These are phyloP conservation scores for Otus sunia DNA, from an alignment of 2,113 vertebrate species.

Conservation along the genomic window DNA sequence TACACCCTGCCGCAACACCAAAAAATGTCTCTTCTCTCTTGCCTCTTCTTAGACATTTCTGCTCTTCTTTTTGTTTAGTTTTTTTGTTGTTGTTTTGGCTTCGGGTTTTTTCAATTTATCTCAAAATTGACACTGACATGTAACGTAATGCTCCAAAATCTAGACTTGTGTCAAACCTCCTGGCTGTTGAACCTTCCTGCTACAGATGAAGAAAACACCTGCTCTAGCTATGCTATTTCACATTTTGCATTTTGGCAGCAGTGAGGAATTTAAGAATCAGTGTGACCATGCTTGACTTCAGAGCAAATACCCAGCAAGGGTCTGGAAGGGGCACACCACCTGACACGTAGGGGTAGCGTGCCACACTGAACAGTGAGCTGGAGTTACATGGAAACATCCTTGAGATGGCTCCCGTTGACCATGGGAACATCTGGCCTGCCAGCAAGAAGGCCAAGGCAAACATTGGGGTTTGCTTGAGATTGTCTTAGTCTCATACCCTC, in stretches of 20 bases:
- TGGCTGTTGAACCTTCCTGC: neutral
- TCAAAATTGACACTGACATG: neutral
- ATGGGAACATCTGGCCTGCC: neutral
- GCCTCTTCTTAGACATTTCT: neutral
- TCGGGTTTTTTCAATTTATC: neutral
- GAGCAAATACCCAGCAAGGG: neutral
- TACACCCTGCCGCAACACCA: neutral
- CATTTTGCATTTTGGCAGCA: neutral
- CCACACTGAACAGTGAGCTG: neutral
- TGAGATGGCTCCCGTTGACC: neutral
- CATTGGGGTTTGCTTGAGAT: neutral
- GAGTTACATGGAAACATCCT: neutral
- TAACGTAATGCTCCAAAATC: neutral
- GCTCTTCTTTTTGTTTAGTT: neutral
- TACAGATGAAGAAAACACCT: neutral
- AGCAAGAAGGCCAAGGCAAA: neutral
- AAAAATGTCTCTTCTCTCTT: neutral
- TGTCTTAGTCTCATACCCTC: neutral
- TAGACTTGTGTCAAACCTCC: neutral
- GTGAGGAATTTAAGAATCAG: neutral
- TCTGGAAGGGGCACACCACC: neutral
- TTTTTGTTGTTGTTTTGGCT: neutral
- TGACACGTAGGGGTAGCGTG: rapidly evolving
- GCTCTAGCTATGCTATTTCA: neutral
- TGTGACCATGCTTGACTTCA: neutral